Conservation (phyloP, 2,888 invertebrate genomes). For the Linyphia triangularis region DNA sequence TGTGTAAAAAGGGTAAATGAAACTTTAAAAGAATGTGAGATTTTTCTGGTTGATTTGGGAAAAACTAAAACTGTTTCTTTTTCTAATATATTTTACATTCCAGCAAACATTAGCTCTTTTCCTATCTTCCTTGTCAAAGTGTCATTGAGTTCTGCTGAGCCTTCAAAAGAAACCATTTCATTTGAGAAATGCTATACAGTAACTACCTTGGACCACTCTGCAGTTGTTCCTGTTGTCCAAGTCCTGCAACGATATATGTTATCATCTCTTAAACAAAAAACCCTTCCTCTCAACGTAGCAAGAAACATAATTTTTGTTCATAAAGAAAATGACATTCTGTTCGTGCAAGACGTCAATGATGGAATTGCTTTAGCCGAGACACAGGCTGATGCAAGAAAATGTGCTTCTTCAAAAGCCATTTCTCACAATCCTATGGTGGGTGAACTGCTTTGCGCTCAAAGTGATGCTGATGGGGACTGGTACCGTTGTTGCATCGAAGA, state of each 20-base stretch:
- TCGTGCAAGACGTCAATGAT: conserved; percentile 25
- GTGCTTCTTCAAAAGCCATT: neutral
- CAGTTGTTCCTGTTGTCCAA: neutral
- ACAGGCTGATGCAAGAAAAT: neutral
- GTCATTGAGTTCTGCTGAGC: neutral
- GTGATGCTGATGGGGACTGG: conserved; percentile 20
- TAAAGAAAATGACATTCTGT: conserved; percentile 9
- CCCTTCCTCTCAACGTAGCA: neutral
- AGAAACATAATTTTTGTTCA: conserved; percentile 21
- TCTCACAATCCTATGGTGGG: conserved; percentile 35
- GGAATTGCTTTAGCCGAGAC: neutral
- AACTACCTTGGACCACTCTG: neutral
- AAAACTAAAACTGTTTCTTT: conserved; percentile 3
- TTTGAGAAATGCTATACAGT: conserved; percentile 26
- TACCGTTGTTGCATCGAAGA: conserved; percentile 54
- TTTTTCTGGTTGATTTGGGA: conserved; percentile 33
- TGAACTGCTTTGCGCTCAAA: conserved; percentile 46
- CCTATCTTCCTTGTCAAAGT: conserved; percentile 39
- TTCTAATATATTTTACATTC: conserved; percentile 19
- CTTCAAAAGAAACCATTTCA: neutral
- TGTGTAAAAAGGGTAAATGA: neutral
- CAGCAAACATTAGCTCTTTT: conserved; percentile 4
- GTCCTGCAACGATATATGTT: conserved; percentile 7
- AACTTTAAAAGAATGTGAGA: neutral
- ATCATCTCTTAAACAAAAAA: neutral